phyloP scores from a whole-genome alignment of 2,113 vertebrate genomes.

The Echinops telfairi region DNA sequence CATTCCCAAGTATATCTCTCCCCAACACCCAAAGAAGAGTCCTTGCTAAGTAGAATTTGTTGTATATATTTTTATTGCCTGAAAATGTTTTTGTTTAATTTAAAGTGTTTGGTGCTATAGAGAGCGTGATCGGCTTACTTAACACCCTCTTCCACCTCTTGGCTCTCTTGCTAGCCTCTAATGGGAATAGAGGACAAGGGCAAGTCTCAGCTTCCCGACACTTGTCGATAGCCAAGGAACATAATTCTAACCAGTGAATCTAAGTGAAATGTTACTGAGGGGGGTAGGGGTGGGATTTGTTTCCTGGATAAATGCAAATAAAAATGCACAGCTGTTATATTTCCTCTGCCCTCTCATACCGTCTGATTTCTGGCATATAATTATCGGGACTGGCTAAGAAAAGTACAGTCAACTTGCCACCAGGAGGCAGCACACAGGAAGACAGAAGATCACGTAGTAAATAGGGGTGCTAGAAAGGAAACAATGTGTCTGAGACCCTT shows the following conservation, averaged over 20 bases:
- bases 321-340: background rate
- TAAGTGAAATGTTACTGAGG: conserved; percentile 24
- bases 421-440: background rate
- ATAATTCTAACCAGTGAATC: background rate
- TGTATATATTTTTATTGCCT: background rate
- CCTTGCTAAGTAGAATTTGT: conserved; percentile 2
- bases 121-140: background rate
- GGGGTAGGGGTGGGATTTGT: background rate
- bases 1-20: background rate
- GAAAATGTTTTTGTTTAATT: conserved; percentile 50
- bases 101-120: conserved; percentile 41
- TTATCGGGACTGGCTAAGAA: background rate
- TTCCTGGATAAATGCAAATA: conserved; percentile 5
- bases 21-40: background rate
- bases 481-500: background rate
- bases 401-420: background rate
- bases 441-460: background rate
- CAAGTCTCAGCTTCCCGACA: conserved; percentile 63
- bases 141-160: background rate
- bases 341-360: background rate
- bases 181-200: conserved; percentile 44
- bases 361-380: background rate
- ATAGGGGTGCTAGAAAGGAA: background rate
- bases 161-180: conserved; percentile 19
- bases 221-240: background rate